Conservation (phyloP, 2,797 vertebrate species). For the Peromyscus aztecus region DNA sequence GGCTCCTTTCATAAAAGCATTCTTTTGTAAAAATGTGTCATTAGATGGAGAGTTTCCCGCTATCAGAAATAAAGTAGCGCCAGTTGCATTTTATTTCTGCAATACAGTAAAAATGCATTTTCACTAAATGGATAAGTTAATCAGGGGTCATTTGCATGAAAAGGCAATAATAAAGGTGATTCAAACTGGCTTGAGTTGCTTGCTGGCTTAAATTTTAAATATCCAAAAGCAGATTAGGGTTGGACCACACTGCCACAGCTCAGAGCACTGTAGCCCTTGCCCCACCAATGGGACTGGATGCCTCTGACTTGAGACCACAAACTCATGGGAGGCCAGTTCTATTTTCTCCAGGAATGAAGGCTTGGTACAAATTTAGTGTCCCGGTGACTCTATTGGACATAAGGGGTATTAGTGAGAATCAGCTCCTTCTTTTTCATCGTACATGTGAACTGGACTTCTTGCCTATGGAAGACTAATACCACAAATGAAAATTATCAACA, state of each 20-base stretch:
- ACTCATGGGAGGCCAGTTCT: background rate
- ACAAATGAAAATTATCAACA: background rate
- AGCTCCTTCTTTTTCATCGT: too few species aligned
- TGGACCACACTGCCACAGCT: background rate
- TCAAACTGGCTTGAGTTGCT: slow-evolving; percentile 13
- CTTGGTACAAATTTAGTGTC: background rate
- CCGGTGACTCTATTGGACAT: background rate
- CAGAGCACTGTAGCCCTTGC: background rate
- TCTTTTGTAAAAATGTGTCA: slow-evolving; percentile 29
- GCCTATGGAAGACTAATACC: background rate
- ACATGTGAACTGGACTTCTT: background rate
- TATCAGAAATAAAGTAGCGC: background rate
- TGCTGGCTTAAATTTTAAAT: slow-evolving; percentile 27
- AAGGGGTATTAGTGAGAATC: background rate
- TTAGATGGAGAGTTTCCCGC: background rate
- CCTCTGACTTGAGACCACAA: background rate
- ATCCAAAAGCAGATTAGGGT: background rate
- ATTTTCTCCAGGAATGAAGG: background rate
- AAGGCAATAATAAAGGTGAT: slow-evolving; percentile 1
- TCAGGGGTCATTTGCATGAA: background rate
- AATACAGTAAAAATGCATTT: slow-evolving; percentile 20
- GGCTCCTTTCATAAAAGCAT: background rate
- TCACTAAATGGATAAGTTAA: slow-evolving; percentile 53
- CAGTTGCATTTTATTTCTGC: slow-evolving; percentile 32
- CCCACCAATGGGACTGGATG: background rate